phyloP scores from a whole-genome alignment of 2,113 vertebrate species.

The Chelonoidis abingdonii region DNA sequence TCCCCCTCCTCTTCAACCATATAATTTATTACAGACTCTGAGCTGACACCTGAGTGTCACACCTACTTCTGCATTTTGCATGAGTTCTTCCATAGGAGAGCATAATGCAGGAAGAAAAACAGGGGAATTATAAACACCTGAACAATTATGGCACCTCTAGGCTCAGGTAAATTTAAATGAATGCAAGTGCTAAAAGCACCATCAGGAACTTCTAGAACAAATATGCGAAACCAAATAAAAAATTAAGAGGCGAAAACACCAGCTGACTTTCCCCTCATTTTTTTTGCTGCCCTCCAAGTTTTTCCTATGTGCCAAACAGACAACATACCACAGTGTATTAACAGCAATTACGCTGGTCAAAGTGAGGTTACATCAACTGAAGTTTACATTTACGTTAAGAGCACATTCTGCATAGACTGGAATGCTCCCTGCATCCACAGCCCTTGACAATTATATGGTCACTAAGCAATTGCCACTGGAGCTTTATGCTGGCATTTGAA shows the following conservation, averaged over 20 bases:
- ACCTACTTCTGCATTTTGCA: background rate
- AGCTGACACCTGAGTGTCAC: background rate
- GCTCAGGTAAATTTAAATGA: background rate
- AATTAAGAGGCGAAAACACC: background rate
- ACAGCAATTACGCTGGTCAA: background rate
- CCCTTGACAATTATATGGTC: background rate
- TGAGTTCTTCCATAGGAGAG: background rate
- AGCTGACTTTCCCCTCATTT: background rate
- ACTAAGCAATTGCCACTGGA: background rate
- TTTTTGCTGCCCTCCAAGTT: background rate
- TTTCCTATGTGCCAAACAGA: background rate
- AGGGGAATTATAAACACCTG: background rate
- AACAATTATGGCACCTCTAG: background rate
- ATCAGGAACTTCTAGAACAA: background rate
- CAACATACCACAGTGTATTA: background rate
- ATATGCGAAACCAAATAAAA: background rate
- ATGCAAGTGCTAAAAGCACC: background rate
- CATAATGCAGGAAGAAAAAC: background rate
- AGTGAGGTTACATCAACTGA: background rate
- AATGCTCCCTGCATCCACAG: fast-evolving
- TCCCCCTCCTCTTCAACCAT: background rate
- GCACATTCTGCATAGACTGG: background rate
- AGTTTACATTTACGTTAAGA: background rate
- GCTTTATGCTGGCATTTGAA: background rate
- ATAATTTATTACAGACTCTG: background rate